Base-by-base conservation (phyloP, 1,140 invertebrate genomes). In the Streblospio benedicti region DNA sequence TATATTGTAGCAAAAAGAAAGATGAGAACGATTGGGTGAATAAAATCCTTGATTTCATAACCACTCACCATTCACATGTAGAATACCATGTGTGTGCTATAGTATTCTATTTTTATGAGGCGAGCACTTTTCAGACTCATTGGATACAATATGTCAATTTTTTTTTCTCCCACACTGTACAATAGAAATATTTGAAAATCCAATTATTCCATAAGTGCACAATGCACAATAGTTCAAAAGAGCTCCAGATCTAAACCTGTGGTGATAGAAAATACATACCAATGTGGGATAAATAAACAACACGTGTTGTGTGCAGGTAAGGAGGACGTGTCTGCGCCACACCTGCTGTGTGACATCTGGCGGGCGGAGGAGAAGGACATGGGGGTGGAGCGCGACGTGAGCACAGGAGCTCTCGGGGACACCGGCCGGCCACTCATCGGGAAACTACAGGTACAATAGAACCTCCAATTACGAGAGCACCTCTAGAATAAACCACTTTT, bases 301-400 rank as follows among this genome's bases (percentile, higher is more conserved):
- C 27, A 23, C 27, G 44, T 20, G 23, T 1, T 23, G 6, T 5
- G 20, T 45, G 5, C 6, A 14, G 16, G n/a, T 20, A 56, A 55
- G 31, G 63, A 71, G 23, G 69, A 71, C 47, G 62, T 62, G 28
- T 71, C 75, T 5, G 73, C 72, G 2, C 63, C 74, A 16, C 77
- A 78, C 63, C 67, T 78, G 0, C 69, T 79, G 27, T 79, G 77
- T 69, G 65, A 76, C 20, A 72, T 78, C 4, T 79, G 74, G 74
- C 64, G 76, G 41, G 68, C 71, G 49, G 76, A 78, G 57, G 77
- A 79, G 59, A 58, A 52, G 49, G 69, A 74, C 5, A 73, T 78
- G 55, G 73, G 73, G 28, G 74, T 74, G 0, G 67, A 67, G 43
- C 59, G 75, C 41, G 71, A 73, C 28, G 43, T 51, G n/a, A n/a